These are phyloP conservation scores for Hydractinia symbiolongicarpus DNA, from an alignment of 30 jellyfish, hydroid and myxozoan genomes.

Conservation along the genomic window DNA sequence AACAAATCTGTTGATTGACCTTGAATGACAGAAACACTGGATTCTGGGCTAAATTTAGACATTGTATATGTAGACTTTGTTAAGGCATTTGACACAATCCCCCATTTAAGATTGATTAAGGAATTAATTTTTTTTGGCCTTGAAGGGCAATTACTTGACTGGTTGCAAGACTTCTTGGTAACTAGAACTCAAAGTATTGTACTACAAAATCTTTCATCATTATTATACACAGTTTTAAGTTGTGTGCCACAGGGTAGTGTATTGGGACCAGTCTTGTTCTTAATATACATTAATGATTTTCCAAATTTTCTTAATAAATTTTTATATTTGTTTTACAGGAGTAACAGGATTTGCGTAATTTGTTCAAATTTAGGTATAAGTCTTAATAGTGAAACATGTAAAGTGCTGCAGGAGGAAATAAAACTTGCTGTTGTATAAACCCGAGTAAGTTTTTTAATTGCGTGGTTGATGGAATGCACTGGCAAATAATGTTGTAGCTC, in stretches of 20 bases:
- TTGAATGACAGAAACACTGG: not conserved
- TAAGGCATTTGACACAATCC: not conserved
- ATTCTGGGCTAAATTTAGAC: not conserved
- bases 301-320: not conserved
- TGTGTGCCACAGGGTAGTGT: constrained; percentile 12
- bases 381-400: too few species aligned
- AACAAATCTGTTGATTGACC: not conserved
- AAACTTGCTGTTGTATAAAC: too few species aligned
- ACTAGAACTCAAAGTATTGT: not conserved
- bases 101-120: not conserved
- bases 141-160: not conserved
- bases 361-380: too few species aligned
- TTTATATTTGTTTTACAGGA: too few species aligned
- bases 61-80: not conserved
- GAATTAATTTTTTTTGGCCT: not conserved
- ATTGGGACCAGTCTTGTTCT: constrained; percentile 3
- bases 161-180: not conserved
- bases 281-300: not conserved
- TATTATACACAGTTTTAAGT: not conserved
- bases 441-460: too few species aligned
- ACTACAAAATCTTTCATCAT: not conserved
- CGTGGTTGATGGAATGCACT: too few species aligned
- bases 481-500: too few species aligned
- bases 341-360: too few species aligned
- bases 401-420: too few species aligned